phyloP scores from a whole-genome alignment of 2,888 invertebrate species.

The Homarus gammarus region DNA sequence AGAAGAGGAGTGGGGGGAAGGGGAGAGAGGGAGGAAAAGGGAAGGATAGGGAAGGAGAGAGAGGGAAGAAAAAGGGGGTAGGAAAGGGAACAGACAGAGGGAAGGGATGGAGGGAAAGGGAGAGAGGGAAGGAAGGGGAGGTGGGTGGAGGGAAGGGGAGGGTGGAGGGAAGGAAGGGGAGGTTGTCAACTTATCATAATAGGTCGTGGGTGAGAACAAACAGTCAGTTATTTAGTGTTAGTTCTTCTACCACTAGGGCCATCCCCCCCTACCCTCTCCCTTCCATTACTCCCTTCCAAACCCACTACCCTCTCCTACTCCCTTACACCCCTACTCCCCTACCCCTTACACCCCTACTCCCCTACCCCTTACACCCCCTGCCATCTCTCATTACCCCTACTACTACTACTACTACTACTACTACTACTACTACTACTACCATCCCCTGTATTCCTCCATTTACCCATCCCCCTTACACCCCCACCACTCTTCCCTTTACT shows the following conservation, averaged over 20 bases:
- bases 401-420: too few species aligned
- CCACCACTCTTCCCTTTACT: too few species aligned
- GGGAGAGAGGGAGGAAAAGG: conserved; percentile 21
- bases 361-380: too few species aligned
- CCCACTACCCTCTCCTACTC: too few species aligned
- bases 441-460: too few species aligned
- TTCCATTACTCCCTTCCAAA: too few species aligned
- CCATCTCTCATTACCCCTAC: too few species aligned
- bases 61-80: conserved; percentile 6
- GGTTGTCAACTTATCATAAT: not conserved
- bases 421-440: too few species aligned
- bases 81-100: not conserved
- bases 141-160: not conserved
- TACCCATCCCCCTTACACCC: too few species aligned
- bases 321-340: too few species aligned
- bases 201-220: not conserved
- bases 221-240: not conserved
- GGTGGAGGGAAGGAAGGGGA: not conserved
- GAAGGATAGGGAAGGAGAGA: conserved; percentile 20
- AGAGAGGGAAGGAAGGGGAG: not conserved
- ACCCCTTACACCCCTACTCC: too few species aligned
- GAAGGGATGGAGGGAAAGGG: not conserved
- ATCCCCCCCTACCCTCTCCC: too few species aligned
- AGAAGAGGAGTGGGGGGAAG: not conserved
- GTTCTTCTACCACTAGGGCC: not conserved